Evolutionary conservation across 2,888 invertebrate genomes (phyloP), one percentile per base, ranked within the genome.

Genomic region (Cheilosia pagana): DNA sequence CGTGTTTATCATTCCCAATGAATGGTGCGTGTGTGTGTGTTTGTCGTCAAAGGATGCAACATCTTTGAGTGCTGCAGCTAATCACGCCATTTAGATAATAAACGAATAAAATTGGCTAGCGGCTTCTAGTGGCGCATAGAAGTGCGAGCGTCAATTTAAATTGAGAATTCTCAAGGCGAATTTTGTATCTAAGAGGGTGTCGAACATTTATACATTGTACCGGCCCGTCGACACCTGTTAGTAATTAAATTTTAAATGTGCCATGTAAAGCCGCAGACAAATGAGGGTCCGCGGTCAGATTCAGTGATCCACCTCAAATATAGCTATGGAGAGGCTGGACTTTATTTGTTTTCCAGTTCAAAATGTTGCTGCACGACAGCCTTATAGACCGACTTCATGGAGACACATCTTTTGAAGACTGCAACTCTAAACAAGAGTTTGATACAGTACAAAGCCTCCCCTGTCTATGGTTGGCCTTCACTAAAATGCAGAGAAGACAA

Each of bases 11-110:
- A 35, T 35, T 35, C 21, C 23, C 5, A 23, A 59, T 16, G 8
- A n/a, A 67, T 52, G 16, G 5, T 41, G 12, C n/a, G 14, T 41
- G n/a, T 21, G 48, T 48, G 48, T 48, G 19, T 19, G 28, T 57
- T 45, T 50, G 50, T 50, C 14, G 28, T 53, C 60, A 71, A 71
- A 81, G 77, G 81, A 77, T 77, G 65, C 77, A 41, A 45, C 21
- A 48, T 41, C 45, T 43, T 52, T 79, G 63, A 79, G 83, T 79
- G 79, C 74, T 79, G 79, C 79, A n/a, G 83, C 83, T 83, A 83
- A 83, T 83, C 74, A 79, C 79, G 83, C 74, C 53, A 83, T 83
- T 83, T 63, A 83, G 83, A 83, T 83, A 83, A 74, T 83, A 83
- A 83, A 83, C 68, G 74, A 74, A 83, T 83, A 83, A 83, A 83